Evolutionary conservation across 2,797 vertebrate species (phyloP).

Genomic region (Tiaroga cobitis): DNA sequence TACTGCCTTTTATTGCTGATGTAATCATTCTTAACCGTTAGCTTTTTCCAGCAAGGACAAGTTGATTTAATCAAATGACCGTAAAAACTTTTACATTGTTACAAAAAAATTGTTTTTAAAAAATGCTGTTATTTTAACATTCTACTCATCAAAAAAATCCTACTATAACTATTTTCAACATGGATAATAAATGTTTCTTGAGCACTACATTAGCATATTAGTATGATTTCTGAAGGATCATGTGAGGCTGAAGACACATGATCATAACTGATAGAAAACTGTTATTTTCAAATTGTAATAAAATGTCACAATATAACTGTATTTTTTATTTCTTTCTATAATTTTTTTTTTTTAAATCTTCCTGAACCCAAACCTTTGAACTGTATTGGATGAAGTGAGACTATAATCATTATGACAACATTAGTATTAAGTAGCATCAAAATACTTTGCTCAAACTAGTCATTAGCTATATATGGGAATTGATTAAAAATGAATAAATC

Average conservation of each 20-base stretch:
- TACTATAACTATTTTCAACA: neutral
- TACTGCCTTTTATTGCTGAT: neutral
- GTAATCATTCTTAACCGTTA: neutral
- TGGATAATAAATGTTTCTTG: neutral
- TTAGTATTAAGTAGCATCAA: neutral
- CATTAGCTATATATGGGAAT: neutral
- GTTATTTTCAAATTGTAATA: no score
- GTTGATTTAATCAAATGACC: neutral
- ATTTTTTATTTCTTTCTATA: neutral
- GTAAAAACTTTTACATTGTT: neutral
- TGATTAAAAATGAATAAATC: neutral
- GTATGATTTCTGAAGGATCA: neutral
- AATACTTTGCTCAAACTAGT: conserved; percentile 6
- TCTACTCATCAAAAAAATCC: neutral
- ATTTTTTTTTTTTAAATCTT: no score
- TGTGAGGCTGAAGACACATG: neutral
- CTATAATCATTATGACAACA: neutral
- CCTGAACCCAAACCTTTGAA: neutral
- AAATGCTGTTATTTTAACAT: neutral
- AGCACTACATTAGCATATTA: neutral
- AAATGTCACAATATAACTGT: no score
- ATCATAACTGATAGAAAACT: no score
- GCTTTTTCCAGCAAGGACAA: neutral
- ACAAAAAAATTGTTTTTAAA: neutral
- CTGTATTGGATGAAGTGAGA: neutral